phyloP scores from a whole-genome alignment of 2,797 vertebrate genomes.

The Pyrocephalus nanus region DNA sequence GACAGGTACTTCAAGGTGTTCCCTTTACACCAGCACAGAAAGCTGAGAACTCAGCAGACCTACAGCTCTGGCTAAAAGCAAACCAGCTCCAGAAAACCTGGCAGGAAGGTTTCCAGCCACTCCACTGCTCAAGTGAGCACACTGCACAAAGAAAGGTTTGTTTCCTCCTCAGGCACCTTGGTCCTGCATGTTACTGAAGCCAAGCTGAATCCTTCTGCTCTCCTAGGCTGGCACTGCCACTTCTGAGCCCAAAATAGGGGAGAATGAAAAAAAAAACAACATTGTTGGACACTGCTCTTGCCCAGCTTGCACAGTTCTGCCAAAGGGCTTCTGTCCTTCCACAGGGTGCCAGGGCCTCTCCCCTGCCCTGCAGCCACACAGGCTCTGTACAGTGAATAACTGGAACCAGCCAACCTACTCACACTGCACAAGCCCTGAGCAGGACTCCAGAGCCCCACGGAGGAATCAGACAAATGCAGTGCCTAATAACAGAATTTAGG shows the following conservation, averaged over 20 bases:
- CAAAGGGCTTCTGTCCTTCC: neutral
- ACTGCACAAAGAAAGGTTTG: neutral
- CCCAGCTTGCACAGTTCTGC: neutral
- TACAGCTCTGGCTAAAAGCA: neutral
- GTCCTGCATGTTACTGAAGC: neutral
- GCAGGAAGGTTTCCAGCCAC: neutral
- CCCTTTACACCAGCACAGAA: neutral
- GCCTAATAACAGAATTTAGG: neutral
- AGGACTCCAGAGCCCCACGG: neutral
- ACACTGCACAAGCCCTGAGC: neutral
- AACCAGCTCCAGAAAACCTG: neutral
- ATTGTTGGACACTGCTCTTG: neutral
- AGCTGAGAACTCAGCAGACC: neutral
- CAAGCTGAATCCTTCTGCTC: neutral
- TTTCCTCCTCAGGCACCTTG: neutral
- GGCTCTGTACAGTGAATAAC: slow-evolving; percentile 30
- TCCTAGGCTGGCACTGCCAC: neutral
- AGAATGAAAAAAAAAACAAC: neutral
- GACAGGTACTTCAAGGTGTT: neutral
- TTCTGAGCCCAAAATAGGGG: neutral
- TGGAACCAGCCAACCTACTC: slow-evolving; percentile 45
- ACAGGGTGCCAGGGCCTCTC: neutral
- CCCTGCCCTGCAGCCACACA: neutral
- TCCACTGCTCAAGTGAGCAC: neutral
- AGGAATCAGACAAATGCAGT: neutral